phyloP scores from a whole-genome alignment of 2,888 invertebrate species.

The Ptychoptera albimana region DNA sequence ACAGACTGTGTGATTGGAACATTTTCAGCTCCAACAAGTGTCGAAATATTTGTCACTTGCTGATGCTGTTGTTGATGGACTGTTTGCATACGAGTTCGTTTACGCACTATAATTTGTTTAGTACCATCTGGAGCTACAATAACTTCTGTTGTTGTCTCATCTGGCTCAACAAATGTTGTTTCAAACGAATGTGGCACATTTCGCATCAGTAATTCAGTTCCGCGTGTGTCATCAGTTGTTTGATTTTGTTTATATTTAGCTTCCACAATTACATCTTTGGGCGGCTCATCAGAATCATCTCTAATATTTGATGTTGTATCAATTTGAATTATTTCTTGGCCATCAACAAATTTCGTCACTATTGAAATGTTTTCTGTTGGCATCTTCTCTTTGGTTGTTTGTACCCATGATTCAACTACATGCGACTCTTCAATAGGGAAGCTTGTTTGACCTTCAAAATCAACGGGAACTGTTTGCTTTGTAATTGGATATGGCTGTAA shows the following conservation, averaged over 20 bases:
- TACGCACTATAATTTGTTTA: conserved; percentile 61
- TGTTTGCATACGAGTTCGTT: conserved; percentile 48
- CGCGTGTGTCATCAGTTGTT: conserved; percentile 35
- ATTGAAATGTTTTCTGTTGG: conserved; percentile 50
- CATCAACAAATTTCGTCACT: conserved; percentile 41
- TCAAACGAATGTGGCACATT: conserved; percentile 62
- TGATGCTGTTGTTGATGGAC: conserved; percentile 40
- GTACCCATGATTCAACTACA: conserved; percentile 23
- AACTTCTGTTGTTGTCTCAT: conserved; percentile 67
- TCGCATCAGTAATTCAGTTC: conserved; percentile 55
- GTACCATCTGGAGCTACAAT: conserved; percentile 68
- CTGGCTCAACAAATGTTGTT: conserved; percentile 66
- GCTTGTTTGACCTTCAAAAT: conserved; percentile 47
- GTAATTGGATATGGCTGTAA: conserved; percentile 28
- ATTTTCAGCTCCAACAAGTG: conserved; percentile 35
- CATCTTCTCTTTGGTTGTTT: conserved; percentile 27
- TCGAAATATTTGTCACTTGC: conserved; percentile 36
- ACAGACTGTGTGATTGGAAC: conserved; percentile 46
- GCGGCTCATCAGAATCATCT: conserved; percentile 32
- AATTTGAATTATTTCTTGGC: conserved; percentile 55
- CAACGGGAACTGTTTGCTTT: conserved; percentile 36
- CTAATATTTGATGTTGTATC: conserved; percentile 40
- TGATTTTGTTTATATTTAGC: conserved; percentile 49
- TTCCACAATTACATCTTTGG: conserved; percentile 49
- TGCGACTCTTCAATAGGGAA: conserved; percentile 23